Evolutionary conservation across 2,113 vertebrate genomes (phyloP).

Genomic region (Dicerorhinus sumatrensis): DNA sequence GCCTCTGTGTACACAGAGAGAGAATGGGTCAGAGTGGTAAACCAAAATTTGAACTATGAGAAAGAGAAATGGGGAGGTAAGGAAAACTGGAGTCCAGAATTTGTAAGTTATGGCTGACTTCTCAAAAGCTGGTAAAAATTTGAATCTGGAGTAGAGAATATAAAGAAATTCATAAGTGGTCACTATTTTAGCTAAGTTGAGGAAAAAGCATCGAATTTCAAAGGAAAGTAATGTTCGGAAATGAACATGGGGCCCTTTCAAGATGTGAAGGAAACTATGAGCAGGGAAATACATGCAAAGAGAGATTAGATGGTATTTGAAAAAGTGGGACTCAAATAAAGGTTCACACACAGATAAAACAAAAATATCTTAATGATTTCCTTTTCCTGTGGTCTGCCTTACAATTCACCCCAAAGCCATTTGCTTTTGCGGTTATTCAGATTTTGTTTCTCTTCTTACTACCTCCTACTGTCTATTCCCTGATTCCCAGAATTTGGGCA

Average conservation of each 20-base stretch:
- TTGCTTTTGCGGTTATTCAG: conserved; percentile 5
- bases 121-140: neutral
- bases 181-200: neutral
- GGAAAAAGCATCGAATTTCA: neutral
- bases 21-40: neutral
- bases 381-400: conserved; percentile 53
- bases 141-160: neutral
- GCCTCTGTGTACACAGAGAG: neutral
- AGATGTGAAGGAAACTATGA: neutral
- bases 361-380: conserved; percentile 36
- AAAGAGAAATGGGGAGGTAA: neutral
- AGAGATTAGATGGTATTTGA: neutral
- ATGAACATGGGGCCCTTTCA: neutral
- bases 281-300: neutral
- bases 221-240: conserved; percentile 11
- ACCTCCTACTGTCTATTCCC: neutral
- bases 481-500: neutral
- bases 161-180: neutral
- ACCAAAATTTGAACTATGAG: neutral
- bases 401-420: conserved; percentile 51
- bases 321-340: conserved; percentile 29
- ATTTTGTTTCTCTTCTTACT: conserved; percentile 46
- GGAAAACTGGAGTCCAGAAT: neutral
- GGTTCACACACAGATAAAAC: neutral
- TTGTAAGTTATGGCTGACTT: neutral